phyloP scores from a whole-genome alignment of 2,113 vertebrate species.

The Zosterops lateralis region DNA sequence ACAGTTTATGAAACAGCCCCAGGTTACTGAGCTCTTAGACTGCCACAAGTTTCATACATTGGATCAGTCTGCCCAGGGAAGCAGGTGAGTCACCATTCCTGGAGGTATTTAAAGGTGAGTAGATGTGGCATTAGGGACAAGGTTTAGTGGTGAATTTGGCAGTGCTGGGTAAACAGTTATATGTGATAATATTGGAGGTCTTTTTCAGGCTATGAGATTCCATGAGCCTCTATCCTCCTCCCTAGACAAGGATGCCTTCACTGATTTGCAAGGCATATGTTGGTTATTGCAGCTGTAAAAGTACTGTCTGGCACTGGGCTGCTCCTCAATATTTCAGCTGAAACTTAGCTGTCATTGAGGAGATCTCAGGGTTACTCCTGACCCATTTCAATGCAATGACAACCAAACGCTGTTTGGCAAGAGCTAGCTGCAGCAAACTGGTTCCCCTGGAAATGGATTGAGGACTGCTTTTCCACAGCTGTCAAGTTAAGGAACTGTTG shows the following conservation, averaged over 20 bases:
- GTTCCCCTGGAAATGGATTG: background rate
- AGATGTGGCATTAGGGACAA: background rate
- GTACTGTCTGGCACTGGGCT: background rate
- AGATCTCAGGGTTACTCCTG: background rate
- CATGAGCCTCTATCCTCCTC: background rate
- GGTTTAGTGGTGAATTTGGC: background rate
- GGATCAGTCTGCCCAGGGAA: background rate
- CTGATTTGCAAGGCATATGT: background rate
- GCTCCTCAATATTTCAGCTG: background rate
- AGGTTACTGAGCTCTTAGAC: background rate
- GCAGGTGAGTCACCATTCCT: background rate
- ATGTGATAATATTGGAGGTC: background rate
- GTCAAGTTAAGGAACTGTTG: background rate
- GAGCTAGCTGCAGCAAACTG: background rate
- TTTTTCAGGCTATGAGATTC: background rate
- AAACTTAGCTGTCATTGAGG: background rate
- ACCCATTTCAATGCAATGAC: background rate
- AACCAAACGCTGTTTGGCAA: background rate
- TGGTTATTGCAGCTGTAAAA: background rate
- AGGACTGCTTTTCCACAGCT: background rate
- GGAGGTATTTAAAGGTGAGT: background rate
- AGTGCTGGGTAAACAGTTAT: background rate
- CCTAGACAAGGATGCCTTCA: background rate
- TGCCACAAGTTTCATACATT: background rate
- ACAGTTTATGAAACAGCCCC: background rate